A percentile compares a stretch with the other conserved stretches of the same genome.
Conservation (phyloP, 2,888 invertebrate species). For the Leucophenga maculata region DNA sequence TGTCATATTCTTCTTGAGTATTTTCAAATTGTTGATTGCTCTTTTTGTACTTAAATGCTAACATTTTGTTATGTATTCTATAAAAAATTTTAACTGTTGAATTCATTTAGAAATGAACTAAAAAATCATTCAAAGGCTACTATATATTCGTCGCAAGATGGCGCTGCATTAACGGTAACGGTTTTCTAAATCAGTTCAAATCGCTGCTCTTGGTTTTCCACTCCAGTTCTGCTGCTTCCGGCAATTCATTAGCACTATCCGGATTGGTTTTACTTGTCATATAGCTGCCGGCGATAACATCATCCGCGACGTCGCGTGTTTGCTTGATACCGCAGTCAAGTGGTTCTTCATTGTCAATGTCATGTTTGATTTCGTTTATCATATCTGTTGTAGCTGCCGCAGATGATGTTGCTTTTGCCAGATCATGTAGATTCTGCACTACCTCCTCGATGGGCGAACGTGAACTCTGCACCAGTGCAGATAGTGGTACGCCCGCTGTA, state of each 20-base stretch:
- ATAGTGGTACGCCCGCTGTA: background rate
- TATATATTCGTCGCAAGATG: conserved; percentile 35
- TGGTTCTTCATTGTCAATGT: conserved; percentile 54
- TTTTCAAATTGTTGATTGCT: conserved; percentile 52
- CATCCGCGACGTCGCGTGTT: conserved; percentile 41
- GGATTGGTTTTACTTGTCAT: conserved; percentile 45
- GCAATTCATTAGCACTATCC: conserved; percentile 42
- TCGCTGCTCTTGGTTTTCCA: conserved; percentile 43
- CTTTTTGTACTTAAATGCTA: conserved; percentile 55
- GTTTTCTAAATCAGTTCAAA: too few species aligned
- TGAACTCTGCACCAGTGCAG: conserved; percentile 43
- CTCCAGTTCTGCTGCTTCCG: conserved; percentile 48
- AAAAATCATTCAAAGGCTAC: too few species aligned
- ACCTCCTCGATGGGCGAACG: conserved; percentile 55
- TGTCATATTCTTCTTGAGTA: conserved; percentile 48
- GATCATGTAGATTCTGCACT: conserved; percentile 55
- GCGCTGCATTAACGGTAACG: conserved; percentile 23
- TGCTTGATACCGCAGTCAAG: conserved; percentile 61
- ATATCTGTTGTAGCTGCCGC: background rate
- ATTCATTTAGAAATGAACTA: too few species aligned
- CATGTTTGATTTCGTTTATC: conserved; percentile 39
- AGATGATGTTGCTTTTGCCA: conserved; percentile 57
- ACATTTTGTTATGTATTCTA: conserved; percentile 8
- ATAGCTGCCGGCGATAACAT: conserved; percentile 47
- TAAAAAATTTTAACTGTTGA: too few species aligned